These are phyloP conservation scores for Limnephilus auricula DNA, from an alignment of 2,888 invertebrate genomes.

Conservation along the genomic window DNA sequence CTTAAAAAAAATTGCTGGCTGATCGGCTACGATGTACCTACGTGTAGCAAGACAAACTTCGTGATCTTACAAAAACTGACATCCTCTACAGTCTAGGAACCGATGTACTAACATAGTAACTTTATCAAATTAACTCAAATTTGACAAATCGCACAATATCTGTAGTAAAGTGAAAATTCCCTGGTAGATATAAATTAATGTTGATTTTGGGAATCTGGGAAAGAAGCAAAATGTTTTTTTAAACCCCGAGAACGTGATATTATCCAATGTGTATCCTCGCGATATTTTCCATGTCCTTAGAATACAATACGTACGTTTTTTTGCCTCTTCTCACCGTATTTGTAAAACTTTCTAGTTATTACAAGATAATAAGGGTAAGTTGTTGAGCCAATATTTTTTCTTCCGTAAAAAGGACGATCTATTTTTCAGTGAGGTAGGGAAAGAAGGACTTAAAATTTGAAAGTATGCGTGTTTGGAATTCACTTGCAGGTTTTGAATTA, in stretches of 20 bases:
- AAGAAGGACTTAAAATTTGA: neutral
- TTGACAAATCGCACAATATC: neutral
- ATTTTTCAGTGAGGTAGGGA: neutral
- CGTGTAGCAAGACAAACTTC: neutral
- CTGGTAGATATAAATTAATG: neutral
- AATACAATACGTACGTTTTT: too few relatives aligned
- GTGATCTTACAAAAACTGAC: neutral
- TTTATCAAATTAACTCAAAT: neutral
- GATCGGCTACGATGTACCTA: too few relatives aligned
- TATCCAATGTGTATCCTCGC: too few relatives aligned
- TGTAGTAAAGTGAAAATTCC: neutral
- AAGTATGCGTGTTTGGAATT: neutral
- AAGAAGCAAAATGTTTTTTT: neutral
- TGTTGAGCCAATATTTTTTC: neutral
- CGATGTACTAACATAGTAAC: neutral
- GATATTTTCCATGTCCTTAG: too few relatives aligned
- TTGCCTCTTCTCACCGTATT: neutral
- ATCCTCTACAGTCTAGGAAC: neutral
- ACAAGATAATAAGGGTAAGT: neutral
- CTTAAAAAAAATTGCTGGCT: too few relatives aligned
- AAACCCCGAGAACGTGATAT: neutral
- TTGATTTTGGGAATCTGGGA: neutral
- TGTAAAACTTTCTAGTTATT: slow-evolving; percentile 11
- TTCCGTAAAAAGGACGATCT: neutral
- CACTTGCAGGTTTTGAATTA: neutral